Percentiles rank a stretch among this genome's conserved stretches.
Evolutionary conservation across 2,888 invertebrate species (phyloP).

Genomic region (Leucania comma): DNA sequence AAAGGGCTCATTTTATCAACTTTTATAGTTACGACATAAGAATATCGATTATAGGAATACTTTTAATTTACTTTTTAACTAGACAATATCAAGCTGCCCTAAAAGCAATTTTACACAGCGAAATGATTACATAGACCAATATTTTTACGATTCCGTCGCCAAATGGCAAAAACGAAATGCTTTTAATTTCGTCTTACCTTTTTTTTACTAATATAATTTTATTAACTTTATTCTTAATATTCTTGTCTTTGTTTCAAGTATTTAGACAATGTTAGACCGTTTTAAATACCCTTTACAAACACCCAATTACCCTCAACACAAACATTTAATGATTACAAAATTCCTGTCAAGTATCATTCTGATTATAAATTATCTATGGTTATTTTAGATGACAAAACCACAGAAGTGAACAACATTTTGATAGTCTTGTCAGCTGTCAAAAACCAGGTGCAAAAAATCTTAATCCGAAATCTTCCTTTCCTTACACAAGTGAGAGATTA

Average conservation of each 20-base stretch:
- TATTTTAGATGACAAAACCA: not conserved
- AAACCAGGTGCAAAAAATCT: not conserved
- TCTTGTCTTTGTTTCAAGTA: not conserved
- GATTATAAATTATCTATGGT: not conserved
- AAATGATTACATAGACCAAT: slow-evolving; percentile 15
- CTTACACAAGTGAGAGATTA: slow-evolving; percentile 14
- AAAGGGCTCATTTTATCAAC: slow-evolving; percentile 14
- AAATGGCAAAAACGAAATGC: not conserved
- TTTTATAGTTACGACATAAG: slow-evolving; percentile 19
- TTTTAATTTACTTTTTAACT: slow-evolving; percentile 30
- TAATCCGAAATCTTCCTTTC: not conserved
- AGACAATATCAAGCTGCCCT: slow-evolving; percentile 36
- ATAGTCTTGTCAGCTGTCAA: not conserved
- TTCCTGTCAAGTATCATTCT: not conserved
- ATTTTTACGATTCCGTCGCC: not conserved
- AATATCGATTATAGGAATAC: slow-evolving; percentile 24
- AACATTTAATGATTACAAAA: not conserved
- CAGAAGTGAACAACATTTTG: not conserved
- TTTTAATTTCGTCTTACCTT: not conserved
- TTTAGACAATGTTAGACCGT: slow-evolving; percentile 28
- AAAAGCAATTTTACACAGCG: slow-evolving; percentile 50
- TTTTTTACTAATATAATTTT: too few species aligned
- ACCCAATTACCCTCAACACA: not conserved
- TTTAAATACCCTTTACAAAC: not conserved
- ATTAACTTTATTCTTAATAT: not conserved